A percentile compares a stretch with the other conserved stretches of the same genome.
These are phyloP conservation scores for Hypomecis atomaria DNA, from an alignment of 2,888 invertebrate species.

Conservation along the genomic window DNA sequence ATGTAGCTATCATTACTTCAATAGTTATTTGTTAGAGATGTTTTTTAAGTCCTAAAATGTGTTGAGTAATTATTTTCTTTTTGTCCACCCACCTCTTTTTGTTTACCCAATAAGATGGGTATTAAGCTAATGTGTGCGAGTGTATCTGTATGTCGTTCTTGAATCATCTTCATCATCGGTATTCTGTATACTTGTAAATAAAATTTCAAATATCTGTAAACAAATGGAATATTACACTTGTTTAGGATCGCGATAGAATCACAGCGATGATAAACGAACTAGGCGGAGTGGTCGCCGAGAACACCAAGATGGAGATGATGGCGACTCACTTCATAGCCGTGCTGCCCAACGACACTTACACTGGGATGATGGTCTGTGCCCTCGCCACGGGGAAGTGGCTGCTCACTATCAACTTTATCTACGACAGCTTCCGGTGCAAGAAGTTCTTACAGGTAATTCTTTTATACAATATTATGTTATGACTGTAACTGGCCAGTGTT, in stretches of 20 bases:
- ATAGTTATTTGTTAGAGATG: too few species aligned
- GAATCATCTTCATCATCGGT: slow-evolving; percentile 8
- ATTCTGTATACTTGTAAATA: too few species aligned
- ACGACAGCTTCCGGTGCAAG: slow-evolving; percentile 78
- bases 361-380: slow-evolving; percentile 81
- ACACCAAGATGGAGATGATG: slow-evolving; percentile 81
- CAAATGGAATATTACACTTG: too few species aligned
- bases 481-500: too few species aligned
- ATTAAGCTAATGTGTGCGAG: too few species aligned
- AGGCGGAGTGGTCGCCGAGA: slow-evolving; percentile 78
- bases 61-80: too few species aligned
- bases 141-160: slow-evolving; percentile 12
- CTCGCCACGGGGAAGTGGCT: slow-evolving; percentile 79
- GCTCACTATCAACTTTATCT: slow-evolving; percentile 71
- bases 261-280: slow-evolving; percentile 75
- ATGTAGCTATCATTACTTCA: too few species aligned
- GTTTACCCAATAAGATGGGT: too few species aligned
- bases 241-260: slow-evolving; percentile 72
- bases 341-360: slow-evolving; percentile 73
- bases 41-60: too few species aligned
- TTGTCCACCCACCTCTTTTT: too few species aligned
- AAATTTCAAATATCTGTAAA: too few species aligned
- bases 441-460: slow-evolving; percentile 71
- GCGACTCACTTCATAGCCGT: slow-evolving; percentile 76
- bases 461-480: too few species aligned